These are phyloP conservation scores for Orthochromis malagaraziensis DNA, from an alignment of 2,113 vertebrate genomes.

Conservation along the genomic window DNA sequence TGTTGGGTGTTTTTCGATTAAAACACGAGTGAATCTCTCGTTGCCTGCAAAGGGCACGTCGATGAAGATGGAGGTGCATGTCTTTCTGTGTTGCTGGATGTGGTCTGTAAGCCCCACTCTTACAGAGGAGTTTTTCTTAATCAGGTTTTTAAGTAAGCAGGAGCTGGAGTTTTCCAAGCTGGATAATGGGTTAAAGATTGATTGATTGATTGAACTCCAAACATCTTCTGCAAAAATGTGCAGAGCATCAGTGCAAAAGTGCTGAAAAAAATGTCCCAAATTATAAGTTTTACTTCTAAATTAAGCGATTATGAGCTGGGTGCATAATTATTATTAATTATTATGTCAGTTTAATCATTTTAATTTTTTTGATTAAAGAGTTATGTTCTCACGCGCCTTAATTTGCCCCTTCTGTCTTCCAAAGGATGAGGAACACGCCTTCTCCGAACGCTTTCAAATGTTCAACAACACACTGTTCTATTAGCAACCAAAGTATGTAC, in stretches of 20 bases:
- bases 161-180: not conserved
- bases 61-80: not conserved
- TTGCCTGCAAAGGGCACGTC: not conserved
- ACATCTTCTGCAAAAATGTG: not conserved
- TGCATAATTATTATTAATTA: not conserved
- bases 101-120: slow-evolving; percentile 22
- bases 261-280: not conserved
- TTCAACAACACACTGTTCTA: not conserved
- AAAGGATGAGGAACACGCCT: not conserved
- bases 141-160: not conserved
- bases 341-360: not conserved
- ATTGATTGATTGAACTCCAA: not conserved
- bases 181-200: not conserved
- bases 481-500: not conserved
- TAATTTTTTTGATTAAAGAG: not conserved
- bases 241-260: not conserved
- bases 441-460: not conserved
- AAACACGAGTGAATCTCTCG: not conserved
- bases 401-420: not conserved
- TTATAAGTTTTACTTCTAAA: not conserved
- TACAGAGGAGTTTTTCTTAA: not conserved
- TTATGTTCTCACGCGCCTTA: not conserved
- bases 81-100: slow-evolving; percentile 7
- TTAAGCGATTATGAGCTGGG: not conserved
- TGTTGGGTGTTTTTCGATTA: slow-evolving; percentile 2